phyloP scores from a whole-genome alignment of 1,140 invertebrate genomes.

The Habropoda laboriosa region DNA sequence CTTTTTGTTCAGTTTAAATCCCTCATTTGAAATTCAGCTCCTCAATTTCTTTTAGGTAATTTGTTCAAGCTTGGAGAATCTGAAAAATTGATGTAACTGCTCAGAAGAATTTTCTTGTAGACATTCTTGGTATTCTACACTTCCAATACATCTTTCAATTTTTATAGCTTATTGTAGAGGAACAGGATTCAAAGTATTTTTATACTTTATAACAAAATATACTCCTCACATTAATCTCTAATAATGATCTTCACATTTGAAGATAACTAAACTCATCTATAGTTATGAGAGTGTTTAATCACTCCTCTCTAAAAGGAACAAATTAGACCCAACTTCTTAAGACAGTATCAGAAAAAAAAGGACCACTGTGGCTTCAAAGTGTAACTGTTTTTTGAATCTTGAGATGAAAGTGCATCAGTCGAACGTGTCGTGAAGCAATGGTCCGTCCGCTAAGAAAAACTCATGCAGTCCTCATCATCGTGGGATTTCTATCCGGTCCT shows the following conservation, averaged over 20 bases:
- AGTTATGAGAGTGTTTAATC: no score
- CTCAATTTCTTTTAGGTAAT: neutral
- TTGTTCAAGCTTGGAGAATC: no score
- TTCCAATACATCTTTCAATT: no score
- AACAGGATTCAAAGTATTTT: no score
- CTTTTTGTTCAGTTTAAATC: neutral
- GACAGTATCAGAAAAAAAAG: neutral
- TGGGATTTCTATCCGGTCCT: slow-evolving; percentile 25
- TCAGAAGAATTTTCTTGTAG: neutral
- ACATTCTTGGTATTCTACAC: neutral
- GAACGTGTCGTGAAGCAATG: slow-evolving; percentile 3
- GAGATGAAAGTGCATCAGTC: neutral
- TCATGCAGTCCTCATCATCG: slow-evolving; percentile 6
- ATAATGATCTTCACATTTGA: no score
- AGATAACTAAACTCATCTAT: no score
- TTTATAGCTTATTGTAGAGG: no score
- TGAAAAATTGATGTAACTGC: no score
- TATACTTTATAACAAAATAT: no score
- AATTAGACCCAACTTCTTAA: neutral
- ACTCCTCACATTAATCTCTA: no score
- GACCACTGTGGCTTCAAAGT: no score
- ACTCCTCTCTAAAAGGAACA: no score
- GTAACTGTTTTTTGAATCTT: neutral
- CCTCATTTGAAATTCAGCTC: neutral
- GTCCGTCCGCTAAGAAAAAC: slow-evolving; percentile 7